These are phyloP conservation scores for Drosophila multiciliata DNA, from an alignment of 2,888 invertebrate genomes.

Conservation along the genomic window DNA sequence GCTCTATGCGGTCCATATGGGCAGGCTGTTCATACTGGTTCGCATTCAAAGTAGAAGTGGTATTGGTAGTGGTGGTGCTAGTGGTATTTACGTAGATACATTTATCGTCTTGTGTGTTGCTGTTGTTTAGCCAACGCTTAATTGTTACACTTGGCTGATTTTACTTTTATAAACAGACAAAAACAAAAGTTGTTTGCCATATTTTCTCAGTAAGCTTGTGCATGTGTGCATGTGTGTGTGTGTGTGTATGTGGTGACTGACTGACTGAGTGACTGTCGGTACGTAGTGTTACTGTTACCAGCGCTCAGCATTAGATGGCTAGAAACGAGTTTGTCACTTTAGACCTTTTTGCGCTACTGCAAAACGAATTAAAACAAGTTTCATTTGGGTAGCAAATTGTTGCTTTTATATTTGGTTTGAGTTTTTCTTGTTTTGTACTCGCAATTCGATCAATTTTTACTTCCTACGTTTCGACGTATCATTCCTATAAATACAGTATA, in stretches of 20 bases:
- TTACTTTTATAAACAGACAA: constrained; percentile 75
- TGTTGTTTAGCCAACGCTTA: constrained; percentile 71
- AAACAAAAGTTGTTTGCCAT: constrained; percentile 77
- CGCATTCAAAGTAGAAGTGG: constrained; percentile 14
- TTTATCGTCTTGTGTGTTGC: constrained; percentile 29
- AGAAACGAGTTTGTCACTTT: constrained; percentile 74
- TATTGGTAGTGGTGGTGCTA: neutral
- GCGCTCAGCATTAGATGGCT: constrained; percentile 58
- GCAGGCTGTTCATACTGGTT: constrained; percentile 54
- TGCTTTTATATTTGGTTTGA: constrained; percentile 30
- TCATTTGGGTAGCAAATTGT: constrained; percentile 53
- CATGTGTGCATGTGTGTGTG: constrained; percentile 9
- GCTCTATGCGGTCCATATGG: constrained; percentile 65
- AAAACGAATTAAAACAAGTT: constrained; percentile 72
- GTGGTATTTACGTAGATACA: constrained; percentile 9
- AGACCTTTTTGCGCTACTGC: constrained; percentile 73
- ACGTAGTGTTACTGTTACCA: constrained; percentile 45
- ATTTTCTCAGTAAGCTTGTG: constrained; percentile 57
- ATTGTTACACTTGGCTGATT: constrained; percentile 81
- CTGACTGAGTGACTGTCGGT: constrained; percentile 44
- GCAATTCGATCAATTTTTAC: constrained; percentile 44
- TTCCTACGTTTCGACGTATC: constrained; percentile 59
- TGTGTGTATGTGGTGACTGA: constrained; percentile 23
- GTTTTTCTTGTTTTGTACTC: constrained; percentile 19
- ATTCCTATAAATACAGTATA: constrained; percentile 54